Percentiles rank a stretch among this genome's conserved stretches.
Evolutionary conservation across 2,797 vertebrate species (phyloP).

Genomic region (Tangara arthus): DNA sequence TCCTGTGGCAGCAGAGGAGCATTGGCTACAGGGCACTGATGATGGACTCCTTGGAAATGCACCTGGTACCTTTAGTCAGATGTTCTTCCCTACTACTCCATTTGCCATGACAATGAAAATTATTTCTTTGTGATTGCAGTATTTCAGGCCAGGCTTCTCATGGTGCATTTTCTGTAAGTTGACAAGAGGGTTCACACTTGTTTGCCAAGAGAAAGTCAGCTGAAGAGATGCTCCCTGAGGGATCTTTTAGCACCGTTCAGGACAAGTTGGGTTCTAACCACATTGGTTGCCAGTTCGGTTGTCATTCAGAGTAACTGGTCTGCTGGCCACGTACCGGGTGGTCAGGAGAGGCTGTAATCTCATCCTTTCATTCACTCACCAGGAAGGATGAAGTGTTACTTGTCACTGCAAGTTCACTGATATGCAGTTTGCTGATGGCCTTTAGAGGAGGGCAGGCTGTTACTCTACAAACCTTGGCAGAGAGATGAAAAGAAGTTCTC

Average conservation of each 20-base stretch:
- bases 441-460: neutral
- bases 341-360: neutral
- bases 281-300: neutral
- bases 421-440: neutral
- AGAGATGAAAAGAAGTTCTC: neutral
- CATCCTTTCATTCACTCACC: neutral
- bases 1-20: neutral
- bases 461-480: neutral
- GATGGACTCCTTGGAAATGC: neutral
- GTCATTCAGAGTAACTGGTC: neutral
- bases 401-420: neutral
- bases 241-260: rapidly evolving
- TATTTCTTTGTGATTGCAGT: neutral
- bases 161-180: neutral
- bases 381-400: neutral
- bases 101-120: neutral
- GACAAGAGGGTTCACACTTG: neutral
- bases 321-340: rapidly evolving
- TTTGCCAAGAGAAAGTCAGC: neutral
- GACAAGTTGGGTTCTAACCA: neutral
- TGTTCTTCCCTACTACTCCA: neutral
- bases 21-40: neutral
- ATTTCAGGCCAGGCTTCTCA: neutral
- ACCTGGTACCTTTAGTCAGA: neutral
- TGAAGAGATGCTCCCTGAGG: neutral